These are phyloP conservation scores for Pimephales promelas DNA, from an alignment of 2,113 vertebrate genomes.

Conservation along the genomic window DNA sequence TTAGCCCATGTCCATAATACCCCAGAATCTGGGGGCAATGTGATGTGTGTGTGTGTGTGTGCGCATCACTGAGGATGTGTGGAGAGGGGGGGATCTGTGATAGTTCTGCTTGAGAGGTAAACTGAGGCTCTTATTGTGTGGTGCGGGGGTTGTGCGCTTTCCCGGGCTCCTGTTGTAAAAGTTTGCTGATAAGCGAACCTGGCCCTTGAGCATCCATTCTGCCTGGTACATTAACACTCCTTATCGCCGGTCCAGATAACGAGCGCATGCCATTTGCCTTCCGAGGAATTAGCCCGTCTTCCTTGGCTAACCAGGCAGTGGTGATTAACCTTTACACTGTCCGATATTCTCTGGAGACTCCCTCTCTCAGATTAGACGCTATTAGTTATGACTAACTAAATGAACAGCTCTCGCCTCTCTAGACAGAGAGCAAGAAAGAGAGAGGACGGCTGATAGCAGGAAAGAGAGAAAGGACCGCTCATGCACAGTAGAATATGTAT, in stretches of 20 bases:
- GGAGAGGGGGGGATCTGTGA: conserved; percentile 71
- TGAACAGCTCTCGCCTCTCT: conserved; percentile 90
- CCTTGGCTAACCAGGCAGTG: conserved; percentile 98
- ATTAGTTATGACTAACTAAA: conserved; percentile 99
- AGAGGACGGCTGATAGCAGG: conserved; percentile 54
- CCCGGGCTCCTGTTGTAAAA: conserved; percentile 99
- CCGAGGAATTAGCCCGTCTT: conserved; percentile 99
- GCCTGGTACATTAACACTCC: conserved; percentile 99
- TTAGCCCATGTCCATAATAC: conserved; percentile 99
- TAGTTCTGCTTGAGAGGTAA: conserved; percentile 99
- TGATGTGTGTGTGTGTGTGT: conserved; percentile 54
- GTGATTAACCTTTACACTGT: conserved; percentile 99
- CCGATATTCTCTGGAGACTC: conserved; percentile 99
- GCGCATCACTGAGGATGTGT: conserved; percentile 33
- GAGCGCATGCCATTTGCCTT: conserved; percentile 99
- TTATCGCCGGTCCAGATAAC: conserved; percentile 99
- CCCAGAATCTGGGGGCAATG: conserved; percentile 92
- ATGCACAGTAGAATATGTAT: conserved; percentile 52
- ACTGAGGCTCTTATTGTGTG: conserved; percentile 99
- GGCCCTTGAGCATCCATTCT: conserved; percentile 99
- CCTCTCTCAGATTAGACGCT: conserved; percentile 98
- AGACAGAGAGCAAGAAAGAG: conserved; percentile 83
- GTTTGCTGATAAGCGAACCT: conserved; percentile 99
- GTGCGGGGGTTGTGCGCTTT: conserved; percentile 91
- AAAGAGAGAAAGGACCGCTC: conserved; percentile 50